Conservation (phyloP, 2,888 invertebrate species). For the Odontocerum albicorne region DNA sequence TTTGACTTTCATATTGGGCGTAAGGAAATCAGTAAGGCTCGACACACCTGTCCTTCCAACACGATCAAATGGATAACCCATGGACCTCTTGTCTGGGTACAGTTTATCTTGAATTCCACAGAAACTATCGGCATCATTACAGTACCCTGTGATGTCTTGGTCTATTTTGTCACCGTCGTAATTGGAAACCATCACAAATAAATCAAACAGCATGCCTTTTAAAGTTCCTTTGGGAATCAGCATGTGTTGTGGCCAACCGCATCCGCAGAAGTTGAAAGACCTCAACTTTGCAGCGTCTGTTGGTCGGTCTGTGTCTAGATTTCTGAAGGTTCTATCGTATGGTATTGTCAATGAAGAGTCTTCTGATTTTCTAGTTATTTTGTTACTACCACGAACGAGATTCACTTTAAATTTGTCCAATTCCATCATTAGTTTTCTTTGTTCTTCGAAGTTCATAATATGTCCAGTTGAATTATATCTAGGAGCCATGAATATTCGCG, state of each 20-base stretch:
- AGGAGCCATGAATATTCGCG: slow-evolving; percentile 44
- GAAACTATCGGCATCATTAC: slow-evolving; percentile 44
- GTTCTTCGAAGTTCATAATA: slow-evolving; percentile 37
- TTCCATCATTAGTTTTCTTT: slow-evolving; percentile 43
- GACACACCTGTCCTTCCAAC: slow-evolving; percentile 58
- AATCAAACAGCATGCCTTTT: slow-evolving; percentile 41
- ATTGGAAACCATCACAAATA: slow-evolving; percentile 44
- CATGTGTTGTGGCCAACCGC: slow-evolving; percentile 47
- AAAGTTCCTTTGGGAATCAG: slow-evolving; percentile 40
- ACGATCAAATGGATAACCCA: slow-evolving; percentile 66
- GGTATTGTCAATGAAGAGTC: slow-evolving; percentile 83
- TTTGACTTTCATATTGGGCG: slow-evolving; percentile 59
- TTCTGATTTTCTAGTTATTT: slow-evolving; percentile 63
- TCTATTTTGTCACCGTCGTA: slow-evolving; percentile 39
- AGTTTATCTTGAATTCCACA: slow-evolving; percentile 57
- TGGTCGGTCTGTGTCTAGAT: slow-evolving; percentile 63
- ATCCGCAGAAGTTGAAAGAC: slow-evolving; percentile 47
- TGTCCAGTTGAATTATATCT: slow-evolving; percentile 39
- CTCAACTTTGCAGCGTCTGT: slow-evolving; percentile 55
- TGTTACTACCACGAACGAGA: slow-evolving; percentile 66
- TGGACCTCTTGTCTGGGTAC: slow-evolving; percentile 40
- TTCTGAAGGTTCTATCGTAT: slow-evolving; percentile 78
- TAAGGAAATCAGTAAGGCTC: slow-evolving; percentile 62
- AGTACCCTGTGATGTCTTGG: slow-evolving; percentile 15
- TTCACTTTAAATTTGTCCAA: slow-evolving; percentile 39